phyloP scores from a whole-genome alignment of 2,797 vertebrate genomes.

The Schizopygopsis malacanthus region DNA sequence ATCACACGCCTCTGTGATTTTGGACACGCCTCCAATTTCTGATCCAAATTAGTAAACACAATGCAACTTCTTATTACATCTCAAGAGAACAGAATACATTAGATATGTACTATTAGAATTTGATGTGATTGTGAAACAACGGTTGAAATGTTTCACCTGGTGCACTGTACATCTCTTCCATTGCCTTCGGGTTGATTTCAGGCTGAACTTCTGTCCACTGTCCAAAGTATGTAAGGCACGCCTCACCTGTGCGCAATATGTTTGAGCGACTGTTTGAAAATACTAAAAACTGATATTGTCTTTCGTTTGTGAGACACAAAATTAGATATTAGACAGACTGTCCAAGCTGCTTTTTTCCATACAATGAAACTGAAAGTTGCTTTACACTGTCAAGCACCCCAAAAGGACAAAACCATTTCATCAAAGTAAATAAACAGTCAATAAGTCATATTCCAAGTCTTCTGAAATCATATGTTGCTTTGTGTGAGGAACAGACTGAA shows the following conservation, averaged over 20 bases:
- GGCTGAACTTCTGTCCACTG: constrained; percentile 98
- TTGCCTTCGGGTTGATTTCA: constrained; percentile 82
- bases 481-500: background rate
- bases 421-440: background rate
- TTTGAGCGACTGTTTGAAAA: background rate
- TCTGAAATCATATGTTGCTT: background rate
- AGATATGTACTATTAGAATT: background rate
- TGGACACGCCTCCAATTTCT: constrained; percentile 92
- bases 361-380: background rate
- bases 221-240: constrained; percentile 93
- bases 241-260: constrained; percentile 81
- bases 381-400: background rate
- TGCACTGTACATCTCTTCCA: constrained; percentile 91
- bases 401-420: background rate
- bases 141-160: constrained; percentile 82
- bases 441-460: background rate
- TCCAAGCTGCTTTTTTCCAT: background rate
- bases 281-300: background rate
- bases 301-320: background rate
- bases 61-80: background rate
- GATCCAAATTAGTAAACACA: constrained; percentile 53
- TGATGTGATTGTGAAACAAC: background rate
- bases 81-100: background rate
- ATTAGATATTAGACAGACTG: background rate
- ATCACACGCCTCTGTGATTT: constrained; percentile 91